A percentile compares a stretch with the other conserved stretches of the same genome.
Evolutionary conservation across 2,113 vertebrate genomes (phyloP).

Genomic region (Patagioenas fasciata): DNA sequence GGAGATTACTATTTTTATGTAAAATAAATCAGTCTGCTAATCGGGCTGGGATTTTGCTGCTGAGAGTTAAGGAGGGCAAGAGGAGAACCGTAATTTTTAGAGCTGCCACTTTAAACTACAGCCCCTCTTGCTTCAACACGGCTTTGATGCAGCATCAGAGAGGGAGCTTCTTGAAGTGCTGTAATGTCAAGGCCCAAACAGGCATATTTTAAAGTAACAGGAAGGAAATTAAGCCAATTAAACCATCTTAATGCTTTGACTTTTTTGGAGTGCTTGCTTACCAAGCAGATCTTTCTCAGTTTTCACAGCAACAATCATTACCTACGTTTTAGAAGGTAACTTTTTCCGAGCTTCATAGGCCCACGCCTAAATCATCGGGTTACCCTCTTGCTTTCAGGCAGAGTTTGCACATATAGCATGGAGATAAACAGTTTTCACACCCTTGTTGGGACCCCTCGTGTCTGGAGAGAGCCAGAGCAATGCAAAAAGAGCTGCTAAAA

Average conservation of each 20-base stretch:
- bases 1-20: slow-evolving; percentile 65
- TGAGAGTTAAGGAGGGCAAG: slow-evolving; percentile 72
- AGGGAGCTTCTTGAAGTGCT: slow-evolving; percentile 35
- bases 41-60: slow-evolving; percentile 71
- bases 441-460: not conserved
- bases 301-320: not conserved
- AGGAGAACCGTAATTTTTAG: slow-evolving; percentile 70
- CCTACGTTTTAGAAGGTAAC: not conserved
- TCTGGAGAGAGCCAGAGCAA: not conserved
- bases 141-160: slow-evolving; percentile 63
- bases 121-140: slow-evolving; percentile 17
- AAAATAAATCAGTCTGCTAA: slow-evolving; percentile 74
- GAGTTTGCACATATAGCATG: not conserved
- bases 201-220: slow-evolving; percentile 67
- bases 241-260: slow-evolving; percentile 45
- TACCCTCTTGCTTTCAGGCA: not conserved
- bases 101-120: slow-evolving; percentile 69
- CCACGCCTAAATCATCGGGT: not conserved
- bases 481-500: not conserved
- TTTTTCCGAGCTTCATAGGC: not conserved
- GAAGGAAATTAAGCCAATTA: slow-evolving; percentile 71
- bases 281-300: slow-evolving; percentile 26
- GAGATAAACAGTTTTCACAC: not conserved
- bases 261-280: slow-evolving; percentile 40
- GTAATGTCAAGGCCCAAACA: slow-evolving; percentile 59